Base-by-base conservation (phyloP, 2,888 invertebrate species). In the Parthenolecanium corni region DNA sequence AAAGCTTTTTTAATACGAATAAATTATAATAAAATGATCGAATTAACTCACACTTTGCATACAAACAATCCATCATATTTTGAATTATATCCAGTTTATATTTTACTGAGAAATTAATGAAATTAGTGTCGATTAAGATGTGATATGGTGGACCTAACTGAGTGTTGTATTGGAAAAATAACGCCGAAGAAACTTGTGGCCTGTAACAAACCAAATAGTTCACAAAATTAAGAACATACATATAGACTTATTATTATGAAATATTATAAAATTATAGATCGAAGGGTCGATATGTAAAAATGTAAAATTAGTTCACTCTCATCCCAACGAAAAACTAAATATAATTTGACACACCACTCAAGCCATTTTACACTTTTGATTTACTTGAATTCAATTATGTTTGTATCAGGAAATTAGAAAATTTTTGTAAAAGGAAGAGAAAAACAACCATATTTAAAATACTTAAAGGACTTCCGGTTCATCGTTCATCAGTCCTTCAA, bases 141-240 rank as follows among this genome's bases (percentile, higher is more conserved):
- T 96, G 97, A 73, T 94, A 99, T 0, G 98, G 98, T 1, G 98
- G 98, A 0, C 98, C 98, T 16, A 99, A 77, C 72, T 97, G 96
- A 0, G 90, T 95, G 74, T 98, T 98, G 74, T 97, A 98, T 73
- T 92, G 86, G 72, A 98, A 96, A 75, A 96, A 98, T 68, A 98
- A 76, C 0, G 97, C 97, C 0, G 96, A 94, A 62, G 95, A 90
- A 24, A 79, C 78, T 76, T 91, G 89, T 9, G 91, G 85, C 12
- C 77, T 78, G 64, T 38, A 74, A 64, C 47, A 52, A 47, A 64
- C 14, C 5, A 3, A 66, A 31, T 31, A 9, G 31, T 31, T 31
- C 31, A 40, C 23, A 31, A 31, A 4, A 9, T 31, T 31, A 31
- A 31, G 20, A 40, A 52, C 18, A 25, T 31, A 31, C 56, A 52